A percentile compares a stretch with the other conserved stretches of the same genome.
Conservation (phyloP, 1,140 invertebrate genomes). For the Pseudomyrmex concolor region DNA sequence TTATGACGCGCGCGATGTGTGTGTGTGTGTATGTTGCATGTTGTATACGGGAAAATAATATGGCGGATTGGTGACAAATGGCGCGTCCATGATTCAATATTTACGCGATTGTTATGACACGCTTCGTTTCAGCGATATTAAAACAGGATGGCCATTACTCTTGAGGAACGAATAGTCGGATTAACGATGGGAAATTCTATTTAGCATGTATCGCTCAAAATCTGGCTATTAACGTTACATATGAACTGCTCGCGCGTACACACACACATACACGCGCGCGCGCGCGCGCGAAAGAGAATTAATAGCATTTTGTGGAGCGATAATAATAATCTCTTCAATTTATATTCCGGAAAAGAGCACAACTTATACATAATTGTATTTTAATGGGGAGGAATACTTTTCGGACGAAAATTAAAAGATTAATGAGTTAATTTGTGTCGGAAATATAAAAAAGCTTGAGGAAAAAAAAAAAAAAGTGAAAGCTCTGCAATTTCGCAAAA, state of each 20-base stretch:
- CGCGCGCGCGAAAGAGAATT: too few relatives aligned
- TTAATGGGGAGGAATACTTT: too few relatives aligned
- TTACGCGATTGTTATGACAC: constrained; percentile 55
- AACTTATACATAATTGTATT: too few relatives aligned
- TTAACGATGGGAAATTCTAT: constrained; percentile 18
- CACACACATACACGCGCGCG: too few relatives aligned
- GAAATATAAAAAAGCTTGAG: too few relatives aligned
- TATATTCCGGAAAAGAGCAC: too few relatives aligned
- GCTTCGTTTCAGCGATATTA: constrained; percentile 49
- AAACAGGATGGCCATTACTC: constrained; percentile 49
- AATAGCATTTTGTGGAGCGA: too few relatives aligned
- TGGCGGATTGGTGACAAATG: constrained; percentile 54
- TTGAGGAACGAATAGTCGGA: constrained; percentile 32
- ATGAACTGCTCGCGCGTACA: not conserved
- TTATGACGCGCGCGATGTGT: constrained; percentile 35
- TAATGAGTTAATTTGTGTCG: too few relatives aligned
- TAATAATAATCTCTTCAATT: too few relatives aligned
- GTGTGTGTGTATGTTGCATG: not conserved
- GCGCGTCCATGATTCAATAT: constrained; percentile 59
- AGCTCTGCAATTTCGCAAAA: too few relatives aligned
- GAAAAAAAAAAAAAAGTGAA: too few relatives aligned
- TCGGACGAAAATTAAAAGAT: too few relatives aligned
- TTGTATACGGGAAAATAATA: constrained; percentile 44
- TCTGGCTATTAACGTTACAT: constrained; percentile 3
- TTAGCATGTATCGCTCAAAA: constrained; percentile 11